Evolutionary conservation across 2,888 invertebrate genomes (phyloP).

Genomic region (Dasypogon diadema): DNA sequence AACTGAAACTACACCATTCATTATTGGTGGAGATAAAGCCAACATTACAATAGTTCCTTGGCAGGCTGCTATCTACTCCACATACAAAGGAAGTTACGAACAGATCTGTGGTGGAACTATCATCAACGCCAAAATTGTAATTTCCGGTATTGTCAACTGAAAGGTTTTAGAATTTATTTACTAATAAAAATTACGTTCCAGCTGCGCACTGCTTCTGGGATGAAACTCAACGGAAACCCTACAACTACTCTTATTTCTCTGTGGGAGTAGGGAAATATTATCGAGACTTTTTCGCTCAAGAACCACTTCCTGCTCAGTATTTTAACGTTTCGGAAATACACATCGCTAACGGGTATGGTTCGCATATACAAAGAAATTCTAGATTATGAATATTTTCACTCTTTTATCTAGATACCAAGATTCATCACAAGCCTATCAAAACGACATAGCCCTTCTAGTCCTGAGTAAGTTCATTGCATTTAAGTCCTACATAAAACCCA

Average conservation of each 20-base stretch:
- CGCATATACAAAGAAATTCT: not conserved
- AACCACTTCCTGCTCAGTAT: slow-evolving; percentile 53
- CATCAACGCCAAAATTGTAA: slow-evolving; percentile 56
- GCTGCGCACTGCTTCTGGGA: slow-evolving; percentile 60
- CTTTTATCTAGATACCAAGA: slow-evolving; percentile 57
- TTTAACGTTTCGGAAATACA: slow-evolving; percentile 56
- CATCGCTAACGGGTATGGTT: slow-evolving; percentile 53
- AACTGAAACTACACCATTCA: slow-evolving; percentile 44
- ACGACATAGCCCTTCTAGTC: slow-evolving; percentile 65
- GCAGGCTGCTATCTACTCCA: slow-evolving; percentile 58
- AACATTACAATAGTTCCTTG: slow-evolving; percentile 58
- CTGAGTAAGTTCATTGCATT: slow-evolving; percentile 61
- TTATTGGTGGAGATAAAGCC: slow-evolving; percentile 43
- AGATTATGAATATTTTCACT: not conserved
- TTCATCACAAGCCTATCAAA: slow-evolving; percentile 57
- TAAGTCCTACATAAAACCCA: slow-evolving; percentile 63
- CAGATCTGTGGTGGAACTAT: slow-evolving; percentile 59
- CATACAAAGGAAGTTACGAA: not conserved
- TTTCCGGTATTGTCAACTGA: slow-evolving; percentile 55
- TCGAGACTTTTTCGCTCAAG: slow-evolving; percentile 48
- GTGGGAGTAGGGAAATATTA: slow-evolving; percentile 58
- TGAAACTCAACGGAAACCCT: not conserved
- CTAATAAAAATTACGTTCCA: too few relatives aligned
- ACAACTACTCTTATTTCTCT: slow-evolving; percentile 28
- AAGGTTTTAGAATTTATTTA: not conserved